These are phyloP conservation scores for Loxodonta africana DNA, from an alignment of 2,113 vertebrate genomes.

Conservation along the genomic window DNA sequence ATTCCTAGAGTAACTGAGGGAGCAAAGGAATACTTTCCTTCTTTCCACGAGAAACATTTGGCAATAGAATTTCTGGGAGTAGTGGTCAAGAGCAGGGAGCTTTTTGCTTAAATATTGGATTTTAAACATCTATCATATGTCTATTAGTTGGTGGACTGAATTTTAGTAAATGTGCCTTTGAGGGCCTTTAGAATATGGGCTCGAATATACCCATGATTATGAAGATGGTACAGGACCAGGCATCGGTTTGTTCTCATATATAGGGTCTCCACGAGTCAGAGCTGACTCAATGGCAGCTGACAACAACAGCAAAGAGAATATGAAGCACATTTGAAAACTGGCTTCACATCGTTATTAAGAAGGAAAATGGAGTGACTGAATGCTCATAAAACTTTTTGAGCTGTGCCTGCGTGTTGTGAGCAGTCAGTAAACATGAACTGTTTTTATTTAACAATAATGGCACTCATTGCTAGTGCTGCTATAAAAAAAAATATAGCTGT, in stretches of 20 bases:
- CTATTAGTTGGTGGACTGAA: not conserved
- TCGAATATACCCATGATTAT: not conserved
- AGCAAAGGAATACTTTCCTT: not conserved
- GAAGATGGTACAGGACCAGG: not conserved
- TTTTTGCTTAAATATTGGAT: not conserved
- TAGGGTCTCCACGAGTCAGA: not conserved
- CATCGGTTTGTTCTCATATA: not conserved
- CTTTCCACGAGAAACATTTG: not conserved
- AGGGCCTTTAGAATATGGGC: not conserved
- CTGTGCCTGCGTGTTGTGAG: not conserved
- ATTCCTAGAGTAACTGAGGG: not conserved
- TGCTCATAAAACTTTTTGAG: not conserved
- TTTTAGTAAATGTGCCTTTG: not conserved
- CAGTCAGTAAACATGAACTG: not conserved
- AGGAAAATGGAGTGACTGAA: not conserved
- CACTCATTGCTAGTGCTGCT: not conserved
- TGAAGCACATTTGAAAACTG: not conserved
- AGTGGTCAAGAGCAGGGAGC: not conserved
- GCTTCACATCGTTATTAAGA: not conserved
- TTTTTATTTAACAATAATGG: constrained; percentile 41
- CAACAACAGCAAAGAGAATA: not conserved
- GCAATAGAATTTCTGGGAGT: not conserved
- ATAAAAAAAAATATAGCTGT: too few species aligned
- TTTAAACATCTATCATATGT: constrained; percentile 12
- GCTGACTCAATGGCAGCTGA: not conserved